Evolutionary conservation across 2,113 vertebrate species (phyloP).

Genomic region (Engystomops pustulosus): DNA sequence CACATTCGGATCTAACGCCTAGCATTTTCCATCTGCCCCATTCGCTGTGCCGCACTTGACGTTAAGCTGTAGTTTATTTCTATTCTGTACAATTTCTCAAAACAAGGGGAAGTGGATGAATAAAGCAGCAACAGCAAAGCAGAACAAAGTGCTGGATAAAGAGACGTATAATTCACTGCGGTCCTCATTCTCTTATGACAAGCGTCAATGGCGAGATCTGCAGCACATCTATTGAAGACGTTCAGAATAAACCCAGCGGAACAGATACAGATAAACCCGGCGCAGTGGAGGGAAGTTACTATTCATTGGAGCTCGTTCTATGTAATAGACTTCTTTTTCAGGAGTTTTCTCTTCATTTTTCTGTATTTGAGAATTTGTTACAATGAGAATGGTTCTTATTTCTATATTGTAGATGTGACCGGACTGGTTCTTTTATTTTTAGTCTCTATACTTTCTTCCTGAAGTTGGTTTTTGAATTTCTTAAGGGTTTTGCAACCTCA

Average conservation of each 20-base stretch:
- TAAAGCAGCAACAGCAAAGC: neutral
- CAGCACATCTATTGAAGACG: neutral
- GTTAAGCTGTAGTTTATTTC: neutral
- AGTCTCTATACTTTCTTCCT: too few species aligned
- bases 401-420: too few species aligned
- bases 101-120: conserved; percentile 20
- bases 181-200: conserved; percentile 23
- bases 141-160: conserved; percentile 35
- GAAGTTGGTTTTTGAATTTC: too few species aligned
- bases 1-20: neutral
- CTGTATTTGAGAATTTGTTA: neutral
- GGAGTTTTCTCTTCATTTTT: neutral
- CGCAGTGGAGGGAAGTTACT: neutral
- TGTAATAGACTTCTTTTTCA: neutral
- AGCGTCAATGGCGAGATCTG: conserved; percentile 9
- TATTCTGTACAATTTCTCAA: neutral
- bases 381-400: neutral
- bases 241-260: neutral
- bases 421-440: too few species aligned
- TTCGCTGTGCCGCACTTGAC: neutral
- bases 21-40: neutral
- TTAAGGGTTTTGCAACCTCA: too few species aligned
- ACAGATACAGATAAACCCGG: conserved; percentile 1
- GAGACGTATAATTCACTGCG: conserved; percentile 31
- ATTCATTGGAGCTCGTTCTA: neutral